phyloP scores from a whole-genome alignment of 1,140 invertebrate genomes.

The Drosophila fuyamai region DNA sequence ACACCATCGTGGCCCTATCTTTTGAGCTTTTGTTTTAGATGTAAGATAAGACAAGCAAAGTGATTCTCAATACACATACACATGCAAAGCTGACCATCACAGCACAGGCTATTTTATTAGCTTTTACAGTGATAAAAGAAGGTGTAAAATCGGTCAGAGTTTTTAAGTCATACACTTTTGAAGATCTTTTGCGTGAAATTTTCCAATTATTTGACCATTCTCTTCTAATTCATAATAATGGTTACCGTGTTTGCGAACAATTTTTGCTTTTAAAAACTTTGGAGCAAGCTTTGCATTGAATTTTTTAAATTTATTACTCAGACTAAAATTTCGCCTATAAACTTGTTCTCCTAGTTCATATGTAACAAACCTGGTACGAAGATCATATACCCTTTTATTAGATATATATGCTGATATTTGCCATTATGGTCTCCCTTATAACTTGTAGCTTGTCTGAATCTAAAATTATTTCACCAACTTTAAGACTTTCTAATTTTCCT shows the following conservation, averaged over 20 bases:
- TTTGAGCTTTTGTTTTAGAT: too few relatives aligned
- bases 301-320: not conserved
- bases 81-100: not conserved
- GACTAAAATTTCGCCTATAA: not conserved
- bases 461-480: too few relatives aligned
- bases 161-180: not conserved
- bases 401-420: too few relatives aligned
- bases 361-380: too few relatives aligned
- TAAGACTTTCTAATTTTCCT: too few relatives aligned
- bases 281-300: not conserved
- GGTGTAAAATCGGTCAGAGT: not conserved
- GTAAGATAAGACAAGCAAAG: too few relatives aligned
- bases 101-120: constrained; percentile 1
- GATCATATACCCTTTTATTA: too few relatives aligned
- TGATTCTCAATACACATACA: too few relatives aligned
- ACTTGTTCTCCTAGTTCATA: too few relatives aligned
- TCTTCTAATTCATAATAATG: not conserved
- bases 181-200: not conserved
- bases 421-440: too few relatives aligned
- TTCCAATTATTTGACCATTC: not conserved
- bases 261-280: not conserved
- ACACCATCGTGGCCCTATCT: too few relatives aligned
- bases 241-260: not conserved
- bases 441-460: too few relatives aligned
- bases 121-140: constrained; percentile 1